A percentile compares a stretch with the other conserved stretches of the same genome.
Evolutionary conservation across 2,888 invertebrate genomes (phyloP).

Genomic region (Pseudococcus longispinus): DNA sequence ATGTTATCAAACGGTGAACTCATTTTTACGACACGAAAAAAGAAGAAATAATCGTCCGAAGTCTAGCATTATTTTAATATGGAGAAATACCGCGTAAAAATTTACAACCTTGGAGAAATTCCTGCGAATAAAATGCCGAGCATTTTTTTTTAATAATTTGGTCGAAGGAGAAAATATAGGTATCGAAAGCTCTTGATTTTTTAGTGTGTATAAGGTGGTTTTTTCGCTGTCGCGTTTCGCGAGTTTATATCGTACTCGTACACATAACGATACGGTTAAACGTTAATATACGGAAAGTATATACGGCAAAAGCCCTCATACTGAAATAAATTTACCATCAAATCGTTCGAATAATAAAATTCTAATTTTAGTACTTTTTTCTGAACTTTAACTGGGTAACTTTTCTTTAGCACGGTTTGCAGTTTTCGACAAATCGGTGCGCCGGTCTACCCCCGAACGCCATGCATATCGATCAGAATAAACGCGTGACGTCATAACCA

Average conservation of each 20-base stretch:
- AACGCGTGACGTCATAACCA: constrained; percentile 48
- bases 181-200: background rate
- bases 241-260: background rate
- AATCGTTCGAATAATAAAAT: constrained; percentile 17
- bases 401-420: constrained; percentile 6
- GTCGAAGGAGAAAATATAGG: background rate
- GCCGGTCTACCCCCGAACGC: constrained; percentile 39
- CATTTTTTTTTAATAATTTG: background rate
- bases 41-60: background rate
- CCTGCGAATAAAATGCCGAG: background rate
- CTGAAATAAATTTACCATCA: constrained; percentile 9
- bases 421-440: constrained; percentile 45
- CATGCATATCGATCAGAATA: constrained; percentile 50
- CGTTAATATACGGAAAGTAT: background rate
- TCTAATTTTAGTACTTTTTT: constrained; percentile 26
- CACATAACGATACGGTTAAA: background rate
- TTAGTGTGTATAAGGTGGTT: background rate
- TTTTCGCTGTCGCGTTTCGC: constrained; percentile 1
- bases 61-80: background rate
- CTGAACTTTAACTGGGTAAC: constrained; percentile 19
- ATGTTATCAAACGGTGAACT: background rate
- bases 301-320: background rate
- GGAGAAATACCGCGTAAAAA: background rate
- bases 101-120: background rate
- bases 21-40: background rate